A percentile compares a stretch with the other conserved stretches of the same genome.
phyloP scores from a whole-genome alignment of 2,797 vertebrate species.

The Busarellus nigricollis region DNA sequence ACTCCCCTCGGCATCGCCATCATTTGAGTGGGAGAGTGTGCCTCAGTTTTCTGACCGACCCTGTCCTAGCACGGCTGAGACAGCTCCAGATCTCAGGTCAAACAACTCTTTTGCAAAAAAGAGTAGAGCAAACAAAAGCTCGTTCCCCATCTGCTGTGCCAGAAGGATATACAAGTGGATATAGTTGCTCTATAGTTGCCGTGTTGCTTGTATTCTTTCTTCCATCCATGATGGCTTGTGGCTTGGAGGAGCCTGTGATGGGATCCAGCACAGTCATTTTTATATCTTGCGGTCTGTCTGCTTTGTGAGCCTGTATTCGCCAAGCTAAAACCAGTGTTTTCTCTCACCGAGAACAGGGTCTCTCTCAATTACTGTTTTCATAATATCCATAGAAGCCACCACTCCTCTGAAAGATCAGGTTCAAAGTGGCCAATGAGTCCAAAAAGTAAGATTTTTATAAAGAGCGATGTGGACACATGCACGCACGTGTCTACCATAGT shows the following conservation, averaged over 20 bases:
- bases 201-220: background rate
- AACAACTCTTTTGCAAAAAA: background rate
- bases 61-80: background rate
- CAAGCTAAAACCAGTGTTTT: background rate
- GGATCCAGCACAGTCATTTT: background rate
- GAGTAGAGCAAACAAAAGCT: background rate
- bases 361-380: background rate
- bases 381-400: background rate
- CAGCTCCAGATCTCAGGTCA: background rate
- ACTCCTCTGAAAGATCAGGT: background rate
- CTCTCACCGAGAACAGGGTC: background rate
- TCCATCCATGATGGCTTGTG: background rate
- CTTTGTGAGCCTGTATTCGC: background rate
- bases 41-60: background rate
- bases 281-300: accelerated
- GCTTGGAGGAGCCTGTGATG: background rate
- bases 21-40: accelerated
- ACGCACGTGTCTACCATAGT: accelerated
- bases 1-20: background rate
- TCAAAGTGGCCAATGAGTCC: background rate
- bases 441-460: background rate
- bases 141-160: background rate
- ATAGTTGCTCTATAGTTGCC: background rate
- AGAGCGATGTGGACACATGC: background rate
- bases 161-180: background rate